These are phyloP conservation scores for Cavia porcellus DNA, from an alignment of 2,113 vertebrate species.

Conservation along the genomic window DNA sequence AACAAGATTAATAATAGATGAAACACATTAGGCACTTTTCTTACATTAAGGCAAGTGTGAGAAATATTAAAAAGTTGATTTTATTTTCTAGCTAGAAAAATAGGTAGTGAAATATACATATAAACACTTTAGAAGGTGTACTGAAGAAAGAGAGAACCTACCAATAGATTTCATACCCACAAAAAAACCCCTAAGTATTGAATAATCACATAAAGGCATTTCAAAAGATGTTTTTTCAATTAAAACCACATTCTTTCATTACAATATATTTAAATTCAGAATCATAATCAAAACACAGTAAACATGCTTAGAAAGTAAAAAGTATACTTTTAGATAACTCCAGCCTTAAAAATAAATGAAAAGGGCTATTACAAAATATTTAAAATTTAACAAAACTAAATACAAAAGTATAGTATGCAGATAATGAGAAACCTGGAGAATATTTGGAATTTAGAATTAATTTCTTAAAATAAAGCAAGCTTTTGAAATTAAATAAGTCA, in stretches of 20 bases:
- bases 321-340: background rate
- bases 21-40: background rate
- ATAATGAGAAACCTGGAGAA: conserved; percentile 36
- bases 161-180: background rate
- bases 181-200: background rate
- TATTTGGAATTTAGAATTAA: conserved; percentile 45
- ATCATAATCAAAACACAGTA: conserved; percentile 52
- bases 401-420: background rate
- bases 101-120: background rate
- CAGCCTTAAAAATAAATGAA: conserved; percentile 50
- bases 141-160: conserved; percentile 8
- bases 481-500: conserved; percentile 17
- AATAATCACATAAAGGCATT: conserved; percentile 13
- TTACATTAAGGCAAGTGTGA: background rate
- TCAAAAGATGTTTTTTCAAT: background rate
- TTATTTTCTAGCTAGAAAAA: conserved; percentile 19
- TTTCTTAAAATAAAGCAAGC: conserved; percentile 36
- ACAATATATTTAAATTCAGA: conserved; percentile 29
- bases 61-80: conserved; percentile 19
- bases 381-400: conserved; percentile 46
- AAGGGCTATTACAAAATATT: conserved; percentile 21
- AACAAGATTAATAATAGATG: background rate
- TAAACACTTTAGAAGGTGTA: background rate
- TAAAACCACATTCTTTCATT: background rate
- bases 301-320: conserved; percentile 21